Conservation (phyloP, 1,140 invertebrate species). For the Polyergus mexicanus region DNA sequence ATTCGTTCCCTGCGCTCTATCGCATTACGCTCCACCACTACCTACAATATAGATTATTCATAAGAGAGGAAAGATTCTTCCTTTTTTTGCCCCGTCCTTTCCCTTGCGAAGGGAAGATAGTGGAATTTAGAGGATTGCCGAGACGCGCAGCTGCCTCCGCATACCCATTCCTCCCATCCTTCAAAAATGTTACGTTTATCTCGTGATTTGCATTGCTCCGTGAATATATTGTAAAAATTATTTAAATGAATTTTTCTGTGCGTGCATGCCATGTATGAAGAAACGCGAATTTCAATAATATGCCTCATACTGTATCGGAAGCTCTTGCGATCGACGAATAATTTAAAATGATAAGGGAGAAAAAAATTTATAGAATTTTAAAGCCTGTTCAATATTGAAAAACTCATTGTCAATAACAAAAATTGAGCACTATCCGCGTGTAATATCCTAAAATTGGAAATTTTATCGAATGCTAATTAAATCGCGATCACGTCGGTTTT, state of each 20-base stretch:
- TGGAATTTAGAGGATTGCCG: slow-evolving; percentile 35
- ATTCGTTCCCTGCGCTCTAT: slow-evolving; percentile 25
- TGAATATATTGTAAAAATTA: slow-evolving; percentile 48
- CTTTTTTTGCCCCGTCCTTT: not conserved
- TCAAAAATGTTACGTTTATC: slow-evolving; percentile 14
- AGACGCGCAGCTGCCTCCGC: slow-evolving; percentile 7
- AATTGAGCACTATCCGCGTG: not conserved
- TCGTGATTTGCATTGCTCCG: slow-evolving; percentile 23
- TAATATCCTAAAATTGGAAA: not conserved
- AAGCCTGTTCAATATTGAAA: not conserved
- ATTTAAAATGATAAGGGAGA: not conserved
- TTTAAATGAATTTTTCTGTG: slow-evolving; percentile 25
- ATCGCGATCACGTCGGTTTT: slow-evolving; percentile 13
- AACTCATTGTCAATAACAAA: not conserved
- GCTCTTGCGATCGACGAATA: not conserved
- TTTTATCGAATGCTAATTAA: slow-evolving; percentile 24
- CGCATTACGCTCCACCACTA: not conserved
- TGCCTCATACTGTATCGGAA: not conserved
- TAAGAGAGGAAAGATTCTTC: slow-evolving; percentile 37
- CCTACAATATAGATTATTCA: slow-evolving; percentile 67
- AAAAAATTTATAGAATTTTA: not conserved
- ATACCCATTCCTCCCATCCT: not conserved
- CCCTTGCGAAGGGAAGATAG: not conserved
- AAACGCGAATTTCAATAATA: not conserved
- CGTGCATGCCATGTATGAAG: not conserved